Evolutionary conservation across 2,797 vertebrate species (phyloP).

Genomic region (Xiphophorus birchmanni): DNA sequence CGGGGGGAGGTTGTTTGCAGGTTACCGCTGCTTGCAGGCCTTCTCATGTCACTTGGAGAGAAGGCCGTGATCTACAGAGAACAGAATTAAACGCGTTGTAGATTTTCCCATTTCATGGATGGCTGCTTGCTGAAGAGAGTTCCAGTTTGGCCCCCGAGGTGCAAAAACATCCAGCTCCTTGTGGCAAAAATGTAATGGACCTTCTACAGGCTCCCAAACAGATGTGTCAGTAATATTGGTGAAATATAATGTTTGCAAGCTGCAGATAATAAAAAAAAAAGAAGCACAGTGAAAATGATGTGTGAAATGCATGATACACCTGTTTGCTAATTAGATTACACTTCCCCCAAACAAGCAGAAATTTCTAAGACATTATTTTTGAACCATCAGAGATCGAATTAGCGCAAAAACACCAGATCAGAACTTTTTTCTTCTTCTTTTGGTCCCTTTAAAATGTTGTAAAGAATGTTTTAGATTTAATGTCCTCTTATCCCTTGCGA

Average conservation of each 20-base stretch:
- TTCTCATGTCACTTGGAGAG: conserved; percentile 47
- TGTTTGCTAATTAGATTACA: background rate
- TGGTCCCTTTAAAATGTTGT: background rate
- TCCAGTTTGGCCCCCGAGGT: conserved; percentile 45
- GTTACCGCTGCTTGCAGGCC: conserved; percentile 55
- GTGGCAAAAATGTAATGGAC: conserved; percentile 45
- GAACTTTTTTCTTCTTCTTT: background rate
- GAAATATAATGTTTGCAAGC: conserved; percentile 14
- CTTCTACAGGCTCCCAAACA: conserved; percentile 33
- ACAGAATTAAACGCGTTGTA: conserved; percentile 78
- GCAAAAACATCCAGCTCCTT: conserved; percentile 34
- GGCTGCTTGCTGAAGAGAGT: conserved; percentile 66
- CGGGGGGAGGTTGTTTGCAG: conserved; percentile 13
- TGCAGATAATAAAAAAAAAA: no score
- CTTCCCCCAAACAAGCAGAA: background rate
- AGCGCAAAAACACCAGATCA: background rate
- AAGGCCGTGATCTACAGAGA: conserved; percentile 69
- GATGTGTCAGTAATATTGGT: conserved; percentile 31
- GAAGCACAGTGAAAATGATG: background rate
- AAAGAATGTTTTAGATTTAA: background rate
- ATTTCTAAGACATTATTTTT: background rate
- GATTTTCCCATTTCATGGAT: conserved; percentile 83
- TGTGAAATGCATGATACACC: background rate
- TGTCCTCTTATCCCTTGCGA: background rate
- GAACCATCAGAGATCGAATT: background rate